Evolutionary conservation across 2,888 invertebrate species (phyloP).

Genomic region (Noctua fimbriata): DNA sequence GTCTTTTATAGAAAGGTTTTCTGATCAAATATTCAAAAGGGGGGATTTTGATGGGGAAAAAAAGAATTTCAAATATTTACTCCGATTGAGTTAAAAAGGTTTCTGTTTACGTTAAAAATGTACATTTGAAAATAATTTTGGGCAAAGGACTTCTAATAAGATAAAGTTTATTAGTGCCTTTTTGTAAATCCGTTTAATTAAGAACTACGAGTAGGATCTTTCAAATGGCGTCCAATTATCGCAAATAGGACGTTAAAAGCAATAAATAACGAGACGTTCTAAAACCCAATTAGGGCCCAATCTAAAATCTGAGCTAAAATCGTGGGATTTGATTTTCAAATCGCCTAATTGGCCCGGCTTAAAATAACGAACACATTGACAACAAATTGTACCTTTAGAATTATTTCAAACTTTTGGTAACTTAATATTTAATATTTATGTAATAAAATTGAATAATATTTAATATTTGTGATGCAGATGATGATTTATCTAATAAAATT

Average conservation of each 20-base stretch:
- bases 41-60: slow-evolving; percentile 65
- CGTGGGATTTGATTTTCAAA: slow-evolving; percentile 22
- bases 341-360: slow-evolving; percentile 4
- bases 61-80: slow-evolving; percentile 65
- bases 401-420: not conserved
- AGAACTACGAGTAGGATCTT: not conserved
- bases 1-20: slow-evolving; percentile 65
- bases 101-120: slow-evolving; percentile 41
- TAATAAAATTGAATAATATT: too few relatives aligned
- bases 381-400: not conserved
- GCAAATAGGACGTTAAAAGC: slow-evolving; percentile 16
- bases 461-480: too few relatives aligned
- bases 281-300: slow-evolving; percentile 42
- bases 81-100: slow-evolving; percentile 54
- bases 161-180: slow-evolving; percentile 9
- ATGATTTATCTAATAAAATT: too few relatives aligned
- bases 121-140: slow-evolving; percentile 17
- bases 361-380: slow-evolving; percentile 14
- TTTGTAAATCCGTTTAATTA: slow-evolving; percentile 36
- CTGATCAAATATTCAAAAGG: slow-evolving; percentile 79
- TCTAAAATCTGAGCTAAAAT: slow-evolving; percentile 22
- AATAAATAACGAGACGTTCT: slow-evolving; percentile 26
- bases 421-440: too few relatives aligned
- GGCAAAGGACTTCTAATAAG: slow-evolving; percentile 19
- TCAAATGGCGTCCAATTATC: slow-evolving; percentile 26